Percentiles rank a stretch among this genome's conserved stretches.
These are phyloP conservation scores for Oceanodroma tethys DNA, from an alignment of 2,113 vertebrate genomes.

Conservation along the genomic window DNA sequence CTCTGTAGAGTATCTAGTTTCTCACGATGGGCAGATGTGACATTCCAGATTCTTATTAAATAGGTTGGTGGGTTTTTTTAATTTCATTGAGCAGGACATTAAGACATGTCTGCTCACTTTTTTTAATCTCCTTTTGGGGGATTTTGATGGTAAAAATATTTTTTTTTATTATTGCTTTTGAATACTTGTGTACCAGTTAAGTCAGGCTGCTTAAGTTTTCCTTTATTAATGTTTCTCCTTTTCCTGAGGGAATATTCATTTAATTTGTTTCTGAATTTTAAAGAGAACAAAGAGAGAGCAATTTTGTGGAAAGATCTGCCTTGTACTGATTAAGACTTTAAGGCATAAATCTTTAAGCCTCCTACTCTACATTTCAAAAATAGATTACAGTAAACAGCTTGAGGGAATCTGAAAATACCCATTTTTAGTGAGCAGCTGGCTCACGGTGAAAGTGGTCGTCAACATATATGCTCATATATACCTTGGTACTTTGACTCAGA, in stretches of 20 bases:
- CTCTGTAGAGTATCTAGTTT: background rate
- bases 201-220: background rate
- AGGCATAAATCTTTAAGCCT: background rate
- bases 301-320: background rate
- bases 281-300: background rate
- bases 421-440: background rate
- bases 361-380: background rate
- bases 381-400: background rate
- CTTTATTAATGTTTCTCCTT: background rate
- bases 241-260: background rate
- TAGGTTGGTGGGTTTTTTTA: background rate
- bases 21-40: background rate
- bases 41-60: background rate
- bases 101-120: background rate
- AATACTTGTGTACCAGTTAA: background rate
- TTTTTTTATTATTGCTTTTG: background rate
- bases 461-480: background rate
- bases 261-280: background rate
- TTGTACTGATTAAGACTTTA: background rate
- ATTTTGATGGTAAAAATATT: background rate
- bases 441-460: background rate
- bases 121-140: background rate
- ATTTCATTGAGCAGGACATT: background rate
- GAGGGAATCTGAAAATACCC: background rate
- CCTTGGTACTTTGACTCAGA: background rate